A percentile compares a stretch with the other conserved stretches of the same genome.
Evolutionary conservation across 2,888 invertebrate species (phyloP).

Genomic region (Zygogramma bicolorata): DNA sequence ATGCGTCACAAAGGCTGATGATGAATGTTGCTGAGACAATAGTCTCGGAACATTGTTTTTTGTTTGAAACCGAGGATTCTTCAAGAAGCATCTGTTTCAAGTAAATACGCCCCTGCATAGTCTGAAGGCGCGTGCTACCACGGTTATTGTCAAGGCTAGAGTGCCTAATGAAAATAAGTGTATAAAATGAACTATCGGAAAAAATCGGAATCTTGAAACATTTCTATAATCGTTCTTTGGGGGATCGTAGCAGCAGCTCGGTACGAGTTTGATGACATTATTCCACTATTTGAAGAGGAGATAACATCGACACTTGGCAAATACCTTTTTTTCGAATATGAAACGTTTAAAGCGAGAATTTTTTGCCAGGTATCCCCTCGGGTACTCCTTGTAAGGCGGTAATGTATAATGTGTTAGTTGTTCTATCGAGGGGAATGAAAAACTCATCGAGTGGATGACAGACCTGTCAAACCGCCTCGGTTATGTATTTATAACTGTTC

Average conservation of each 20-base stretch:
- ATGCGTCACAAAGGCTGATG: too few relatives aligned
- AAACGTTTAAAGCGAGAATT: constrained; percentile 13
- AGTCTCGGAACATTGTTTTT: too few relatives aligned
- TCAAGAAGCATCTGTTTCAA: not conserved
- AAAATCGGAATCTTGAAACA: constrained; percentile 29
- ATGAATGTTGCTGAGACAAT: too few relatives aligned
- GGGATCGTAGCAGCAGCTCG: not conserved
- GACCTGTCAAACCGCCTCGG: not conserved
- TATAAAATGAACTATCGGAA: constrained; percentile 35
- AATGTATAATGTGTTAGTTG: constrained; percentile 9
- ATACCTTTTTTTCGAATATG: constrained; percentile 15
- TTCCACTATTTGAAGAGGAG: constrained; percentile 13
- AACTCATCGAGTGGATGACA: not conserved
- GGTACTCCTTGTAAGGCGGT: not conserved
- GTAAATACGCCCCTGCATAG: not conserved
- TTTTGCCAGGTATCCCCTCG: not conserved
- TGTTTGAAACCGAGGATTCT: not conserved
- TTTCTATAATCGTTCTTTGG: constrained; percentile 15
- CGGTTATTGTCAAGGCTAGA: constrained; percentile 58
- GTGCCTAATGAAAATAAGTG: constrained; percentile 25
- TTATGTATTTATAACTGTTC: constrained; percentile 9
- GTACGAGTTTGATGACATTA: constrained; percentile 26
- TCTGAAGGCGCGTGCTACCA: constrained; percentile 54
- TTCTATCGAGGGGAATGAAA: constrained; percentile 5
- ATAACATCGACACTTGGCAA: constrained; percentile 16